These are phyloP conservation scores for Ochropleura plecta DNA, from an alignment of 2,888 invertebrate genomes.

Conservation along the genomic window DNA sequence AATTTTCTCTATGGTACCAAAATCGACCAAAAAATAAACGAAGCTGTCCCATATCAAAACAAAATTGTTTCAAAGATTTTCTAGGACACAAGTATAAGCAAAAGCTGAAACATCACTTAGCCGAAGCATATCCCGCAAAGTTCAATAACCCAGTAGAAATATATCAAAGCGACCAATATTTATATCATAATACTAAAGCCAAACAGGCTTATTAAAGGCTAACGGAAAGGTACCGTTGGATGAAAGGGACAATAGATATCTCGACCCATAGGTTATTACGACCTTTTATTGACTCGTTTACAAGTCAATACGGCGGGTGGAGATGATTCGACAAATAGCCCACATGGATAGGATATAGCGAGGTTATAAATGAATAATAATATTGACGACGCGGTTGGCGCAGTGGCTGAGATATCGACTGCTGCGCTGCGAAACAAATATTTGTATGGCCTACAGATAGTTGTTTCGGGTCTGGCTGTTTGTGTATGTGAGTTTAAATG, in stretches of 20 bases:
- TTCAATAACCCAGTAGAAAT: neutral
- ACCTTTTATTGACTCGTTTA: slow-evolving; percentile 43
- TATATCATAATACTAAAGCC: slow-evolving; percentile 16
- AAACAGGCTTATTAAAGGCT: slow-evolving; percentile 28
- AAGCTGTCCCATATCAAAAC: neutral
- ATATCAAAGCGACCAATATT: slow-evolving; percentile 18
- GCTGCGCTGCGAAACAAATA: too few relatives aligned
- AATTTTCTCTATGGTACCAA: neutral
- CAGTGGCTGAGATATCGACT: too few relatives aligned
- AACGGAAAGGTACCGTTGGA: slow-evolving; percentile 11
- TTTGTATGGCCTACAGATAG: too few relatives aligned
- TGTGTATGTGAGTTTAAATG: too few relatives aligned
- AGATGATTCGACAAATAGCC: slow-evolving; percentile 39
- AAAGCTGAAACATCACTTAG: neutral
- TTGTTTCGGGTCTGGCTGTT: too few relatives aligned
- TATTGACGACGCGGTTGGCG: too few relatives aligned
- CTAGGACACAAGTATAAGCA: neutral
- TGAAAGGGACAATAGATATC: slow-evolving; percentile 32
- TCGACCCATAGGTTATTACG: slow-evolving; percentile 44
- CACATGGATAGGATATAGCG: neutral
- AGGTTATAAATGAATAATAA: too few relatives aligned
- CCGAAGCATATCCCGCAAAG: slow-evolving; percentile 7
- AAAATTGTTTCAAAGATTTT: neutral
- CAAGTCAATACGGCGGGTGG: slow-evolving; percentile 27
- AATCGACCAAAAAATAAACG: too few relatives aligned